Conservation (phyloP, 1,140 invertebrate species). For the Parapsyche elsis region DNA sequence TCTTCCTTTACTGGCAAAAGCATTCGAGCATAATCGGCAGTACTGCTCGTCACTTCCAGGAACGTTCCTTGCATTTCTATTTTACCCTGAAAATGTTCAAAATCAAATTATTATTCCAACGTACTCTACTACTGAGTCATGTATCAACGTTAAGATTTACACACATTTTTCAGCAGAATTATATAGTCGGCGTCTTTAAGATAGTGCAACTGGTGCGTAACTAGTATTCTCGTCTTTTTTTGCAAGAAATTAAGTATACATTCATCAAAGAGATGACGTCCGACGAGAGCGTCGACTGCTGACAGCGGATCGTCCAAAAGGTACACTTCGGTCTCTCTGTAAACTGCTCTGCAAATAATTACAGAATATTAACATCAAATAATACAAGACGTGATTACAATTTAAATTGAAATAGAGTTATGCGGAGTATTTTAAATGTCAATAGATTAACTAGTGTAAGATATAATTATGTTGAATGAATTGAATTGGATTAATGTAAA, state of each 20-base stretch:
- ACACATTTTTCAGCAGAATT: conserved; percentile 74
- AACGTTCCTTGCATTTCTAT: conserved; percentile 74
- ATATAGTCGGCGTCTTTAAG: conserved; percentile 72
- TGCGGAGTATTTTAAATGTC: too few relatives aligned
- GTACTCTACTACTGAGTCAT: not conserved
- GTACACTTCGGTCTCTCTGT: conserved; percentile 78
- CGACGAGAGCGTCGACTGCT: conserved; percentile 77
- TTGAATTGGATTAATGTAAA: too few relatives aligned
- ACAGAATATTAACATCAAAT: not conserved
- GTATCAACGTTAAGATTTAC: not conserved
- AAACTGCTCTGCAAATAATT: conserved; percentile 66
- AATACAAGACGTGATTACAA: not conserved
- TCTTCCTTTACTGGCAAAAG: conserved; percentile 46
- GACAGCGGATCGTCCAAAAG: conserved; percentile 83
- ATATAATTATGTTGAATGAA: too few relatives aligned
- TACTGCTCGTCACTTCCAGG: conserved; percentile 69
- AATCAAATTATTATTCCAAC: not conserved
- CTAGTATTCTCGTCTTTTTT: conserved; percentile 74
- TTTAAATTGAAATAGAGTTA: conserved; percentile 19
- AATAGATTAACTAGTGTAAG: too few relatives aligned
- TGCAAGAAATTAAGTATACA: conserved; percentile 68
- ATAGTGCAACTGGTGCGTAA: conserved; percentile 82
- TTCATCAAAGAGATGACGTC: conserved; percentile 73
- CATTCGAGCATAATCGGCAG: conserved; percentile 71
- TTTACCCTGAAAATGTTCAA: conserved; percentile 64